Base-by-base conservation (phyloP, 2,888 invertebrate genomes). In the Spatulosminthurus flaviceps region DNA sequence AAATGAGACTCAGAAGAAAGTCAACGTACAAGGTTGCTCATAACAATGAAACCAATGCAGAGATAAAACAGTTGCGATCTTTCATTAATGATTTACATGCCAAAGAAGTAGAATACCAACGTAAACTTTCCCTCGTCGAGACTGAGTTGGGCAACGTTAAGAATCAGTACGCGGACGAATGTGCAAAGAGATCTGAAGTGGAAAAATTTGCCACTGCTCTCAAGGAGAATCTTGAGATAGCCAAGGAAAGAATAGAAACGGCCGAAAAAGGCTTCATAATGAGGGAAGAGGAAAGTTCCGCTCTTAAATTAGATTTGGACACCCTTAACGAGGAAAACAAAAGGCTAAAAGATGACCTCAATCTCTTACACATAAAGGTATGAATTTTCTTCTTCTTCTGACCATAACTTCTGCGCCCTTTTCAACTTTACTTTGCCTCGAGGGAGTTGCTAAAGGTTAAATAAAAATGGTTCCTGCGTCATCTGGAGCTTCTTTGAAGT, bases 321-420 rank as follows among this genome's bases (percentile, higher is more conserved):
- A 86, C 86, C 0, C 81, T 87, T 9, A 86, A 86, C 61, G 86
- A 86, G 66, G 86, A 87, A 81, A 87, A 87, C 79, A 80, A 79
- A 71, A 81, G 86, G 28, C 84, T 87, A 7, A 86, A 86, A 80
- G 85, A 84, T 60, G 85, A 86, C 51, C 83, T 87, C 42, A 86
- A 86, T 51, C 81, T 86, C 61, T 79, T 86, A 19, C 85, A 86
- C 71, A 77, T 84, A 21, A 84, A 84, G 78, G 85, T 84, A 19
- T n/a, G n/a, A n/a, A n/a, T n/a, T 41, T 41, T 7, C 41, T 9
- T 41, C 13, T 41, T 9, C 41, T 41, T 13, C 41, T 13, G 41
- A 41, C 7, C 41, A 9, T 41, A 13, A n/a, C n/a, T 41, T 13
- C 41, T 41, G 7, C 13, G 9, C 13, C 41, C 41, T 41, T 41